Percentiles rank a stretch among this genome's conserved stretches.
Conservation (phyloP, 2,888 invertebrate species). For the Torymus auratus region DNA sequence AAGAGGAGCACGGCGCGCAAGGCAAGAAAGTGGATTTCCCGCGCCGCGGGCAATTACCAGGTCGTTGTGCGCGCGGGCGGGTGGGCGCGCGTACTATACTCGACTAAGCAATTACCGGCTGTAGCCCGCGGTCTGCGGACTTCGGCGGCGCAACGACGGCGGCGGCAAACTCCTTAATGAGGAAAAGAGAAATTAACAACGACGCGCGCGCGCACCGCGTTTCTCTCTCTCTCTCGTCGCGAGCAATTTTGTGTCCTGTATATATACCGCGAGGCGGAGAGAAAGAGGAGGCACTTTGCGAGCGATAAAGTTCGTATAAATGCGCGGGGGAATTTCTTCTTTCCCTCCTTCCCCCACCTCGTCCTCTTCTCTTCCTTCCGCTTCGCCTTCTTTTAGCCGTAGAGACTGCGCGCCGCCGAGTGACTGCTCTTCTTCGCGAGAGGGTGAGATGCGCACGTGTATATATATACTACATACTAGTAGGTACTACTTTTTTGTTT, state of each 20-base stretch:
- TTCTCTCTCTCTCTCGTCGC: not conserved
- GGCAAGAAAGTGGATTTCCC: slow-evolving; percentile 45
- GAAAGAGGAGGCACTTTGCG: slow-evolving; percentile 16
- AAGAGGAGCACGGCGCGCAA: not conserved
- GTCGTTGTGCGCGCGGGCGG: not conserved
- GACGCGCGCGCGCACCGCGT: not conserved
- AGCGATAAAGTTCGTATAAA: slow-evolving; percentile 26
- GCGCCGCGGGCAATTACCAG: slow-evolving; percentile 42
- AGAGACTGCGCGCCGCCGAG: not conserved
- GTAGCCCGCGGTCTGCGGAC: slow-evolving; percentile 8
- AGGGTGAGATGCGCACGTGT: not conserved
- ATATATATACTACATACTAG: no score
- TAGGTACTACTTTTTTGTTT: not conserved
- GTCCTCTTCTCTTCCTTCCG: not conserved
- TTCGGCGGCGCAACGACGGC: not conserved
- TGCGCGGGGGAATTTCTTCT: slow-evolving; percentile 1
- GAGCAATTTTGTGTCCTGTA: not conserved
- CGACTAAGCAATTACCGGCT: slow-evolving; percentile 38
- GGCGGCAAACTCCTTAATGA: slow-evolving; percentile 40
- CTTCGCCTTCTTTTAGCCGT: no score
- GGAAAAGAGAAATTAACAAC: slow-evolving; percentile 48
- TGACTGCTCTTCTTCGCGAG: not conserved
- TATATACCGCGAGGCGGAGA: not conserved
- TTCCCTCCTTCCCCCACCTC: not conserved
- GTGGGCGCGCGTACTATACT: not conserved